These are phyloP conservation scores for Actinia equina DNA, from an alignment of 64 coral and sea anemone species.

Conservation along the genomic window DNA sequence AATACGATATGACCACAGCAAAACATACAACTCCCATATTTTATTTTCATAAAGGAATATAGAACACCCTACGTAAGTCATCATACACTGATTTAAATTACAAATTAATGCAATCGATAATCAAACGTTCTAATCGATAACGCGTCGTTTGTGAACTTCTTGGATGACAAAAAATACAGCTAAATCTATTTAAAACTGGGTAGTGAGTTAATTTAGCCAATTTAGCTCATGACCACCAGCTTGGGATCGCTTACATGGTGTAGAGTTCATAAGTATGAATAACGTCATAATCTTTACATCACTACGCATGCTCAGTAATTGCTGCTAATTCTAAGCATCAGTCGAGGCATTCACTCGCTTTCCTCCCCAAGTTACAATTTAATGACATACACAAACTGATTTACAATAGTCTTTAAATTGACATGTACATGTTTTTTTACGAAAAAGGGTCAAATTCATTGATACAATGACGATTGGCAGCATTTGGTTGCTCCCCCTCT, in stretches of 20 bases:
- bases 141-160: neutral
- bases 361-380: neutral
- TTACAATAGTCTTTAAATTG: neutral
- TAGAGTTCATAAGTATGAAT: too few species aligned
- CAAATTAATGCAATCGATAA: neutral
- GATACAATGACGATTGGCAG: neutral
- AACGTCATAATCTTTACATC: neutral
- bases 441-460: neutral
- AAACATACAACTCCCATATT: slow-evolving; percentile 10
- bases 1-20: neutral
- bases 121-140: neutral
- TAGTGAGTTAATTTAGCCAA: neutral
- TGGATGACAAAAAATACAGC: neutral
- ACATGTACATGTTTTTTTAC: neutral
- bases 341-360: neutral
- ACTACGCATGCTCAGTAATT: neutral
- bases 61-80: neutral
- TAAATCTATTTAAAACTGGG: neutral
- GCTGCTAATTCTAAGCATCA: neutral
- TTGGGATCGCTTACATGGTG: neutral
- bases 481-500: neutral
- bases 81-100: neutral
- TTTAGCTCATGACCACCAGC: too few species aligned
- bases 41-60: slow-evolving; percentile 24
- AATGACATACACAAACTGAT: neutral